A percentile compares a stretch with the other conserved stretches of the same genome.
Conservation (phyloP, 37 sponge, comb jelly and placozoan genomes). For the Petrosia ficiformis region DNA sequence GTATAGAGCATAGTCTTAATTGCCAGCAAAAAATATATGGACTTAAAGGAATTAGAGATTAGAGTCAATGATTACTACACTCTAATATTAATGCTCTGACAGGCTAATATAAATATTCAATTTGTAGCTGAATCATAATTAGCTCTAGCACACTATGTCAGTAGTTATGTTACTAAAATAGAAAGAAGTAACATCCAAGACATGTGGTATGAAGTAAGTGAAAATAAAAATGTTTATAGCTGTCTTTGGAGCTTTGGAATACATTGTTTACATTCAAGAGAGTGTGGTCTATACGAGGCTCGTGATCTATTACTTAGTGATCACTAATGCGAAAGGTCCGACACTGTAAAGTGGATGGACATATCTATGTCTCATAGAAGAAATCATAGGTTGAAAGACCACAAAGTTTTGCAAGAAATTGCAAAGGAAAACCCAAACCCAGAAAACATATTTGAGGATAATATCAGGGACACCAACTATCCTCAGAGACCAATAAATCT, state of each 20-base stretch:
- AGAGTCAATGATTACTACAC: conserved; percentile 54
- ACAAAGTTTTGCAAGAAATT: conserved; percentile 23
- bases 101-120: conserved; percentile 47
- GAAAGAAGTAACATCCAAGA: conserved; percentile 32
- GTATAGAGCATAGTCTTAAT: too few species aligned
- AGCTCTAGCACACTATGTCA: conserved; percentile 35
- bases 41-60: neutral
- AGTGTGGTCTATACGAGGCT: conserved; percentile 57
- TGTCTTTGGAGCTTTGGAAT: too few species aligned
- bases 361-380: conserved; percentile 32
- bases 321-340: conserved; percentile 46
- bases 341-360: conserved; percentile 45
- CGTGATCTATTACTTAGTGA: conserved; percentile 48
- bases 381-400: conserved; percentile 27
- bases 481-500: too few species aligned
- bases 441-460: conserved; percentile 32
- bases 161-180: conserved; percentile 43
- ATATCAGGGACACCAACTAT: conserved; percentile 29
- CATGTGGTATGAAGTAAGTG: conserved; percentile 15
- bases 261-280: conserved; percentile 11
- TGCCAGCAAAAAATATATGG: too few species aligned
- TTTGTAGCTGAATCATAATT: conserved; percentile 30
- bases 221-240: conserved; percentile 1
- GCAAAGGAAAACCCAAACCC: conserved; percentile 21
- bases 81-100: conserved; percentile 31